A percentile compares a stretch with the other conserved stretches of the same genome.
These are phyloP conservation scores for Oncorhynchus gorbuscha DNA, from an alignment of 2,113 vertebrate genomes.

Conservation along the genomic window DNA sequence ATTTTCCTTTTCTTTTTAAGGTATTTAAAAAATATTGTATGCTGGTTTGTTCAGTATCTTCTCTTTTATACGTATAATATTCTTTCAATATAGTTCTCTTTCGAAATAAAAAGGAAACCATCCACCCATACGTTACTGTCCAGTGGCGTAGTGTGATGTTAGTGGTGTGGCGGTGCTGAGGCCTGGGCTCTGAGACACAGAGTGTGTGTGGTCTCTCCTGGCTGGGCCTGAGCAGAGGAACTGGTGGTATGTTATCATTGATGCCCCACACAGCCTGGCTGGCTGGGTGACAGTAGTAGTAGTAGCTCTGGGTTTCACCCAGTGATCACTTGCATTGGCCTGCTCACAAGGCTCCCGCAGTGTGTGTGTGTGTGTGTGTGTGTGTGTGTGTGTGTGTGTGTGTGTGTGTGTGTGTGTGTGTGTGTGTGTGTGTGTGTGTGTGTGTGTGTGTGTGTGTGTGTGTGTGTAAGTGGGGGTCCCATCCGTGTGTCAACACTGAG, in stretches of 20 bases:
- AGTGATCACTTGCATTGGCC: constrained; percentile 7
- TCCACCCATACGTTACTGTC: constrained; percentile 69
- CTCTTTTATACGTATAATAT: constrained; percentile 67
- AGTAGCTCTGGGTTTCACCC: constrained; percentile 10
- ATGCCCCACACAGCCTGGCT: background rate
- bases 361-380: background rate
- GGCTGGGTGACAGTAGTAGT: constrained; percentile 14
- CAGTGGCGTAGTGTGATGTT: constrained; percentile 50
- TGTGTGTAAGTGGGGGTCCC: constrained; percentile 28
- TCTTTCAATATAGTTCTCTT: constrained; percentile 72
- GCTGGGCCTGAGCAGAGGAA: constrained; percentile 26
- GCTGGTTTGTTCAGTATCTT: constrained; percentile 73
- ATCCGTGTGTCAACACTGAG: background rate
- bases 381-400: too few species aligned
- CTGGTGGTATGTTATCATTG: constrained; percentile 24
- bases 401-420: background rate
- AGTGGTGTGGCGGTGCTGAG: constrained; percentile 16
- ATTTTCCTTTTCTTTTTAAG: constrained; percentile 63
- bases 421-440: background rate
- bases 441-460: too few species aligned
- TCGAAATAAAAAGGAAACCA: constrained; percentile 48
- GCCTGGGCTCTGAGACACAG: background rate
- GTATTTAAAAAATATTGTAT: constrained; percentile 78
- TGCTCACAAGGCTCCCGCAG: constrained; percentile 44
- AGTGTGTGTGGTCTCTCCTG: constrained; percentile 1